Percentiles rank a stretch among this genome's conserved stretches.
phyloP scores from a whole-genome alignment of 2,113 vertebrate species.

The Gavialis gangeticus region DNA sequence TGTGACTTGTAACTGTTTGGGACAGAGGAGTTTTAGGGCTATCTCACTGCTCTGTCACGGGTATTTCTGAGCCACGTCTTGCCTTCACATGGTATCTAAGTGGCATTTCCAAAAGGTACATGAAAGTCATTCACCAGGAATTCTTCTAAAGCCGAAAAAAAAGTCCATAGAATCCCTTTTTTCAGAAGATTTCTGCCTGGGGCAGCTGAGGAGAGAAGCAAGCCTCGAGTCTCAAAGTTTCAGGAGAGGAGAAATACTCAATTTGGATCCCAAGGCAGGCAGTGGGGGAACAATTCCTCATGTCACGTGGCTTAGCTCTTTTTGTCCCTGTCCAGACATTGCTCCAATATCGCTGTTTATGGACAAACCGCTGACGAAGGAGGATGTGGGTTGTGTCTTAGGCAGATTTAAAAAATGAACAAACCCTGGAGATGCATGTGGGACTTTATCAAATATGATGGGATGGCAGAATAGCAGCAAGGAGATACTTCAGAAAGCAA shows the following conservation, averaged over 20 bases:
- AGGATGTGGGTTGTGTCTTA: background rate
- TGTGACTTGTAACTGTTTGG: background rate
- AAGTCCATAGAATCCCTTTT: background rate
- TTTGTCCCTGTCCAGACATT: background rate
- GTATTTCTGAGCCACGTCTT: background rate
- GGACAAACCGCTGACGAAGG: background rate
- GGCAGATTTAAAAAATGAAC: background rate
- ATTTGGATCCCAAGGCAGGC: background rate
- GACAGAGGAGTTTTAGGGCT: background rate
- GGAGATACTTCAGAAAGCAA: background rate
- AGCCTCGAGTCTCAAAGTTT: background rate
- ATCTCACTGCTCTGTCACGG: background rate
- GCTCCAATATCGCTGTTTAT: rapidly evolving
- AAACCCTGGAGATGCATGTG: background rate
- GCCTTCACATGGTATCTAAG: background rate
- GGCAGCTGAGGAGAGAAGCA: background rate
- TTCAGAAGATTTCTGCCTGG: background rate
- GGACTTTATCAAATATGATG: background rate
- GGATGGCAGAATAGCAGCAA: constrained; percentile 6
- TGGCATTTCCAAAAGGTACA: background rate
- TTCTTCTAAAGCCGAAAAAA: background rate
- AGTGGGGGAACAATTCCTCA: background rate
- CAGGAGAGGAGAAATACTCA: background rate
- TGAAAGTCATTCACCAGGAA: background rate
- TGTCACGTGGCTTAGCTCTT: background rate